Base-by-base conservation (phyloP, 1,140 invertebrate species). In the Rhopalosiphum padi region DNA sequence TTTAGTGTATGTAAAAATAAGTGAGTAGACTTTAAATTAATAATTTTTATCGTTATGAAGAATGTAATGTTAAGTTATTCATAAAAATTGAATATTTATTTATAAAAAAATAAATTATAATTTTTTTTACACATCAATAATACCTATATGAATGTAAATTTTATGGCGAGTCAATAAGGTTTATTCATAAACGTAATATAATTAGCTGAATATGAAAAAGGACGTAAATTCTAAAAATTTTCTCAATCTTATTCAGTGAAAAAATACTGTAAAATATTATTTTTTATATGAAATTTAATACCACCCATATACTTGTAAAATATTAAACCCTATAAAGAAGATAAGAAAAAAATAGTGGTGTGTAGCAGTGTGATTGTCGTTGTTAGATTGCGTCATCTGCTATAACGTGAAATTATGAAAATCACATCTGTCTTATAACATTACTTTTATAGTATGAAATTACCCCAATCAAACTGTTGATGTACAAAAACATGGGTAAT, bases 331-430 rank as follows among this genome's bases (percentile, higher is more conserved):
- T 37, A 3, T 41, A 23, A 23, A 83, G 35, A 23, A 83, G 77
- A 37, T 37, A 37, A 37, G 8, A 83, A 37, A 83, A 83, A 83
- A 83, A 18, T 18, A 46, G 41, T 86, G 85, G 41, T 46, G 43
- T 46, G 41, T 5, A 35, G n/a, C 22, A 23, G 82, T 85, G 85
- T 46, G 43, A 18, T 46, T 21, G 41, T 25, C 41, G 89, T 90
- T n/a, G 8, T 55, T 46, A 41, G 35, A 77, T 60, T 68, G 37
- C 55, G 8, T 90, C 53, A 90, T 90, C 25, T 43, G 25, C 53
- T 90, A 41, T 41, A 90, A 90, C 89, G 89, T 90, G 30, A 68
- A n/a, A 90, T 90, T 90, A 90, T n/a, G 55, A 68, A 43, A 68
- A 90, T 68, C 89, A 60, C 88, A 90, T 55, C 51, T 53, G 48